Base-by-base conservation (phyloP, 2,113 vertebrate species). In the Scalopus aquaticus region DNA sequence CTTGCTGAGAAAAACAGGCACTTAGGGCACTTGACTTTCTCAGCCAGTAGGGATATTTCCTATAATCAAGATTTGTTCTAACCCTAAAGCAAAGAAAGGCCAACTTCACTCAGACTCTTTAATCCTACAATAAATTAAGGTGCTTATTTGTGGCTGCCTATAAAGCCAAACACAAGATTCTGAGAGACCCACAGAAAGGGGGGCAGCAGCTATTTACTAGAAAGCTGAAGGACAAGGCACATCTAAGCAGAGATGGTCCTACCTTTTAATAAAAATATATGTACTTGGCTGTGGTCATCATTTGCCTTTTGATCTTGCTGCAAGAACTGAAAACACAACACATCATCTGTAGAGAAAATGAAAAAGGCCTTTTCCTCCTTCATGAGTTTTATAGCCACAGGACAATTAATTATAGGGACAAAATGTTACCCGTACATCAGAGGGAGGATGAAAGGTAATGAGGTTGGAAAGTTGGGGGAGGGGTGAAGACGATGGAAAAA, bases 121-220 rank as follows among this genome's bases (percentile, higher is more conserved):
- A 91, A 96, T 95, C 39, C n/a, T 39, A 91, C 10, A 82, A 46
- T 67, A 91, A 91, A 93, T 93, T 83, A 81, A 96, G 96, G 85
- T 35, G 54, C 58, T 51, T 84, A n/a, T 39, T 15, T 69, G 24
- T 87, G 54, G 51, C 26, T 93, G 51, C 54, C 86, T 83, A 89
- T 51, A 83, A 70, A 94, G 44, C 26, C 72, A 92, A 90, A 85
- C 65, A 77, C 42, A 93, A 67, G 88, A 95, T 74, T 95, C 69
- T 81, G 28, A 51, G 65, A 91, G 89, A 54, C 64, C 26, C 13
- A 32, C 3, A 69, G 86, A 72, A 26, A 91, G 82, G 83, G 20
- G 4, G 60, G 60, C 0, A 60, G 28, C 42, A 30, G 86, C 65
- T 89, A 72, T 77, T 69, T 62, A 78, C 54, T 12, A 79, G 76